These are phyloP conservation scores for Ceyx margarethae DNA, from an alignment of 2,113 vertebrate species.

Conservation along the genomic window DNA sequence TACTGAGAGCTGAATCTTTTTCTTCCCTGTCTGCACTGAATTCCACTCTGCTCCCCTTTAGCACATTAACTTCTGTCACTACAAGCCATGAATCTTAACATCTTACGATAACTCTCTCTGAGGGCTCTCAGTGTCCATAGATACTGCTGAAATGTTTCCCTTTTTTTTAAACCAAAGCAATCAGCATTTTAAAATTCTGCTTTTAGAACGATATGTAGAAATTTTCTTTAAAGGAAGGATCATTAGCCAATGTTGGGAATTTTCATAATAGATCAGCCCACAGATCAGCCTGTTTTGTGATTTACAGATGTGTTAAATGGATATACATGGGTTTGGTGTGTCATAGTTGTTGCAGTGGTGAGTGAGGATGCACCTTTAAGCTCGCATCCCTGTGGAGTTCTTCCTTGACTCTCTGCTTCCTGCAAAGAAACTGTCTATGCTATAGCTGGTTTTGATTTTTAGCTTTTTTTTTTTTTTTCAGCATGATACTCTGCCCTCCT, in stretches of 20 bases:
- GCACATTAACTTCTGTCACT: not conserved
- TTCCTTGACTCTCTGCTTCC: not conserved
- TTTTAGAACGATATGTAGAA: not conserved
- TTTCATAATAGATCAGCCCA: not conserved
- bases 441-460: not conserved
- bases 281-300: not conserved
- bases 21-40: not conserved
- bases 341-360: not conserved
- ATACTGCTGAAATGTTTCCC: not conserved
- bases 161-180: not conserved
- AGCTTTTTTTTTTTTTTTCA: not conserved
- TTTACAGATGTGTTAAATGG: not conserved
- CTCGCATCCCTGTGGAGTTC: not conserved
- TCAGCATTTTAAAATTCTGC: not conserved
- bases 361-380: not conserved
- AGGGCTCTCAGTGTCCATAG: not conserved
- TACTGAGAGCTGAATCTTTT: not conserved
- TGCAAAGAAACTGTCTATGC: not conserved
- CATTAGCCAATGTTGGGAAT: not conserved
- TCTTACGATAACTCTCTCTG: not conserved
- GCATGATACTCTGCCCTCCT: not conserved
- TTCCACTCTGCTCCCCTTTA: not conserved
- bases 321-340: accelerated
- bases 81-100: not conserved
- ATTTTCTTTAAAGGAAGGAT: not conserved